Conservation (phyloP, 2,888 invertebrate genomes). For the Rotaria socialis region DNA sequence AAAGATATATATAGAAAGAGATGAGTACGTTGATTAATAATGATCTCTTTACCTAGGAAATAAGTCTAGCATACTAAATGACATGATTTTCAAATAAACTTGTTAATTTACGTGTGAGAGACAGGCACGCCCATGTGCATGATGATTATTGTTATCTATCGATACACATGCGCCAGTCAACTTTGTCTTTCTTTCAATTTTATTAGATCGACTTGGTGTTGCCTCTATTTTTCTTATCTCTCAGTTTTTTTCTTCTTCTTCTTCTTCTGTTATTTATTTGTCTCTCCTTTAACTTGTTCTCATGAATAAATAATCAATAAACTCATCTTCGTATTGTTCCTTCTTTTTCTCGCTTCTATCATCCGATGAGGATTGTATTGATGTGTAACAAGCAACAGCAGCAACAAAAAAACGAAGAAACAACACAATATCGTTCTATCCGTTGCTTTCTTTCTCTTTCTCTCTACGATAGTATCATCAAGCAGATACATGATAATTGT, state of each 20-base stretch:
- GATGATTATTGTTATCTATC: not conserved
- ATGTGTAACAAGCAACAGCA: not conserved
- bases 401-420: not conserved
- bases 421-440: too few species aligned
- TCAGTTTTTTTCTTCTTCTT: too few species aligned
- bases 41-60: not conserved
- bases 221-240: not conserved
- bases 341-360: not conserved
- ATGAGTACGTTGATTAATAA: not conserved
- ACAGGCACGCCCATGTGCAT: not conserved
- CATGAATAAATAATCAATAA: slow-evolving; percentile 26
- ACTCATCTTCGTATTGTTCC: not conserved
- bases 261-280: not conserved
- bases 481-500: not conserved
- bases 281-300: not conserved
- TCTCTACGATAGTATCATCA: not conserved
- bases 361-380: not conserved
- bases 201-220: not conserved
- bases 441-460: too few species aligned
- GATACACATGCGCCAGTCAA: not conserved
- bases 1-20: not conserved
- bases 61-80: not conserved
- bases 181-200: not conserved
- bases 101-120: not conserved
- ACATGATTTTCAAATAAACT: not conserved